Base-by-base conservation (phyloP, 2,888 invertebrate genomes). In the Philereme vetulata region DNA sequence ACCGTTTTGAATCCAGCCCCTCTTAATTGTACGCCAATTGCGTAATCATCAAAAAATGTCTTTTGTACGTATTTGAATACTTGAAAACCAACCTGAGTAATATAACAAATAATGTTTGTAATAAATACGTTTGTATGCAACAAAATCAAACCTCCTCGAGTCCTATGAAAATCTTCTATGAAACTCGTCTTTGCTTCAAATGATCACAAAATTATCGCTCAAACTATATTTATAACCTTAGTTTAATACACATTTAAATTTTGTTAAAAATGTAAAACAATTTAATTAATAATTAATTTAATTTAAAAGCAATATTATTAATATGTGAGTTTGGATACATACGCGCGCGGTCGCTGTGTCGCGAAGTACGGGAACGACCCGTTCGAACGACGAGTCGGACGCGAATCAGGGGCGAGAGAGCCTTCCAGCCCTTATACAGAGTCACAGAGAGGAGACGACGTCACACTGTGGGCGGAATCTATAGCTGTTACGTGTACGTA, bases 311-410 rank as follows among this genome's bases (percentile, higher is more conserved):
- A 32, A 32, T 45, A 51, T 2, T 4, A 47, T 51, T 34, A 35
- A 52, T 44, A 56, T 45, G 44, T 44, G 50, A 62, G 58, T 64
- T 64, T 64, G 43, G 55, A 85, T 89, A 90, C 89, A 76, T 90
- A 90, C 89, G 86, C 88, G 85, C 88, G 89, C 88, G 88, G 82
- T 87, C 72, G 78, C 76, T 68, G 76, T 72, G 68, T 76, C 73
- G 71, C 70, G 76, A 70, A 59, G n/a, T 51, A 70, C 70, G 68
- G 70, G 71, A 75, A 85, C 78, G 80, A 73, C 87, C 88, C 89
- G 78, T 66, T 78, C 84, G 86, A 87, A 86, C 75, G 86, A 87
- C 88, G 81, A 75, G 70, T 73, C 70, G 69, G 62, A 74, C 87
- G 84, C 88, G 88, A 90, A 77, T 90, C 90, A 78, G 74, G 72